Conservation (phyloP, 1,140 invertebrate genomes). For the Dinoponera quadriceps region DNA sequence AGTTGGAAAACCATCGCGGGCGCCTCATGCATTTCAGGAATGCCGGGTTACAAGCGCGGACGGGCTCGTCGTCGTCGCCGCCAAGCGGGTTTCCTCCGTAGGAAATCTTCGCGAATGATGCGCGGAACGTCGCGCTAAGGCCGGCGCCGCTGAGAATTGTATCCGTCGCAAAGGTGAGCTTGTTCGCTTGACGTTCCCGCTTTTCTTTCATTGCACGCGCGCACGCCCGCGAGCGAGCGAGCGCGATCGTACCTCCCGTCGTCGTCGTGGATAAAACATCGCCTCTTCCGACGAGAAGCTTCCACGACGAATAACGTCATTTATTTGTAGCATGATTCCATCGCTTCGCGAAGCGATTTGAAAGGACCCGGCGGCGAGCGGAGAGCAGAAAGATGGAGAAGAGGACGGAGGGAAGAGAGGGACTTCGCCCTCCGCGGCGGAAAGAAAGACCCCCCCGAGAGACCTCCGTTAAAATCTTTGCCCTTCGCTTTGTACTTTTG, state of each 20-base stretch:
- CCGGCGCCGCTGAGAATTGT: slow-evolving; percentile 9
- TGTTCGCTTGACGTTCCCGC: slow-evolving; percentile 40
- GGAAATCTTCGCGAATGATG: slow-evolving; percentile 49
- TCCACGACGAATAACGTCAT: slow-evolving; percentile 58
- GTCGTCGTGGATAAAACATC: slow-evolving; percentile 50
- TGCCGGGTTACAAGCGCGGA: slow-evolving; percentile 33
- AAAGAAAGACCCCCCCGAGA: slow-evolving; percentile 46
- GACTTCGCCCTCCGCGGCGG: slow-evolving; percentile 33
- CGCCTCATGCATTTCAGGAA: slow-evolving; percentile 41
- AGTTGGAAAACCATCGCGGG: slow-evolving; percentile 23
- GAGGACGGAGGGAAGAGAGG: not conserved
- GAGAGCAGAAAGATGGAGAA: slow-evolving; percentile 3
- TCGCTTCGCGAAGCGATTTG: slow-evolving; percentile 56
- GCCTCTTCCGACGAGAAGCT: slow-evolving; percentile 39
- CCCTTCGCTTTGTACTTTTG: slow-evolving; percentile 56
- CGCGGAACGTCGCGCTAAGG: not conserved
- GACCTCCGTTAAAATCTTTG: slow-evolving; percentile 58
- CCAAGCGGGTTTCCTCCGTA: slow-evolving; percentile 32
- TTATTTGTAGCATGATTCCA: slow-evolving; percentile 60
- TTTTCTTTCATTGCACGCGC: slow-evolving; percentile 50
- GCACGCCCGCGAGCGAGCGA: not conserved
- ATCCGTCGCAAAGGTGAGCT: slow-evolving; percentile 13
- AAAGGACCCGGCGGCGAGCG: slow-evolving; percentile 19
- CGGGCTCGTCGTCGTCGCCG: not conserved
- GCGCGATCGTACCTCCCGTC: not conserved